Percentiles rank a stretch among this genome's conserved stretches.
Conservation (phyloP, 2,797 vertebrate species). For the Liparis tanakae region DNA sequence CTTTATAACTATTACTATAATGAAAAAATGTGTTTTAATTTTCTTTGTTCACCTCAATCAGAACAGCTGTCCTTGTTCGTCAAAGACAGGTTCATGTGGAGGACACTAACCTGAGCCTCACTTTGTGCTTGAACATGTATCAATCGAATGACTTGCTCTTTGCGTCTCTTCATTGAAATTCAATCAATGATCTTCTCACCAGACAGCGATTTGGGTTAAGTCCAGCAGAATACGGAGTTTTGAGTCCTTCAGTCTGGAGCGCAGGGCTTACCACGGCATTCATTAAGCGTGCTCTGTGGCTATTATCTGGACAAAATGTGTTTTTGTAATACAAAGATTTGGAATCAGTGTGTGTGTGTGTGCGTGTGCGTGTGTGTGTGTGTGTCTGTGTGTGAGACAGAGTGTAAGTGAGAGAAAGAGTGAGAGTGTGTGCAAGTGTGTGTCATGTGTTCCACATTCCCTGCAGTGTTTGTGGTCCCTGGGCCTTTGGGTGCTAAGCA, state of each 20-base stretch:
- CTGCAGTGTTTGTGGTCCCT: conserved; percentile 41
- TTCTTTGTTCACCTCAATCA: not conserved
- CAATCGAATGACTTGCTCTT: not conserved
- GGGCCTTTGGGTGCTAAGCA: conserved; percentile 63
- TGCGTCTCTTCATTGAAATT: conserved; percentile 28
- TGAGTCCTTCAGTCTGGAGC: conserved; percentile 25
- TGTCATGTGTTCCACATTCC: conserved; percentile 27
- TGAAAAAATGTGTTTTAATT: not conserved
- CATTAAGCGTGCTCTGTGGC: conserved; percentile 17
- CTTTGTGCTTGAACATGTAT: conserved; percentile 1
- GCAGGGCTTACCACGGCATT: conserved; percentile 28
- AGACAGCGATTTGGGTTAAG: conserved; percentile 38
- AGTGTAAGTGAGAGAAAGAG: not conserved
- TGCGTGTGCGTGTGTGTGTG: conserved; percentile 7
- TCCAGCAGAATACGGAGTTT: conserved; percentile 32
- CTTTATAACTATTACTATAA: too few species aligned
- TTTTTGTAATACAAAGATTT: conserved; percentile 25
- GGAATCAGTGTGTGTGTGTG: not conserved
- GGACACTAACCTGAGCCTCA: not conserved
- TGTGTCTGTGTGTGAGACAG: not conserved
- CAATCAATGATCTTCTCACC: conserved; percentile 18
- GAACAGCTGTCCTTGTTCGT: not conserved
- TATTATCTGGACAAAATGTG: conserved; percentile 22
- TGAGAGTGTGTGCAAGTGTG: not conserved
- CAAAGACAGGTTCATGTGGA: not conserved